Conservation (phyloP, 2,797 vertebrate species). For the Chloroceryle amazona region DNA sequence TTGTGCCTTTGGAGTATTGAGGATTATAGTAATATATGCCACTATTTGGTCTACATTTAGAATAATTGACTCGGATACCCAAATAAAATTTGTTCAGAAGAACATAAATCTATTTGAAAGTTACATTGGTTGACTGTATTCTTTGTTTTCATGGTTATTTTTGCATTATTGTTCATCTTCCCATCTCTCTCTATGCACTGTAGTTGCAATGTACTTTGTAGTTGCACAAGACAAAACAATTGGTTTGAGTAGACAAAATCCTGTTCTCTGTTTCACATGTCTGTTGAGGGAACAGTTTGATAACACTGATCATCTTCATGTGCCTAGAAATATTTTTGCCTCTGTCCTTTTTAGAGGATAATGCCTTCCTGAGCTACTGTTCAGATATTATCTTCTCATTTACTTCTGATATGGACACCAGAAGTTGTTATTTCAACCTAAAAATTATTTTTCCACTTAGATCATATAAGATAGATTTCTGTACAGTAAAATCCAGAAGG, state of each 20-base stretch:
- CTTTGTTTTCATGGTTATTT: constrained; percentile 2
- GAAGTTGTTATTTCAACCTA: not conserved
- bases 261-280: not conserved
- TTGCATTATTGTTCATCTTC: not conserved
- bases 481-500: not conserved
- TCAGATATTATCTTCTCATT: not conserved
- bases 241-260: not conserved
- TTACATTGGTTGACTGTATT: not conserved
- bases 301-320: not conserved
- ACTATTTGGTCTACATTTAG: constrained; percentile 5
- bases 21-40: not conserved
- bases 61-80: not conserved
- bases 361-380: not conserved
- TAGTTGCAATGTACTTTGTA: too few species aligned
- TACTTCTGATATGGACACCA: not conserved
- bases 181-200: not conserved
- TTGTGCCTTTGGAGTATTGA: not conserved
- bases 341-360: not conserved
- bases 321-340: not conserved
- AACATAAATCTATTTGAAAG: constrained; percentile 12
- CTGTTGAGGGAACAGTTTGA: not conserved
- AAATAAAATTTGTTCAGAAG: constrained; percentile 33
- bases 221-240: not conserved
- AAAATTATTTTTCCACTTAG: not conserved
- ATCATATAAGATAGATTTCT: not conserved